Percentiles rank a stretch among this genome's conserved stretches.
Evolutionary conservation across 1,140 invertebrate species (phyloP).

Genomic region (Drosophila erecta): DNA sequence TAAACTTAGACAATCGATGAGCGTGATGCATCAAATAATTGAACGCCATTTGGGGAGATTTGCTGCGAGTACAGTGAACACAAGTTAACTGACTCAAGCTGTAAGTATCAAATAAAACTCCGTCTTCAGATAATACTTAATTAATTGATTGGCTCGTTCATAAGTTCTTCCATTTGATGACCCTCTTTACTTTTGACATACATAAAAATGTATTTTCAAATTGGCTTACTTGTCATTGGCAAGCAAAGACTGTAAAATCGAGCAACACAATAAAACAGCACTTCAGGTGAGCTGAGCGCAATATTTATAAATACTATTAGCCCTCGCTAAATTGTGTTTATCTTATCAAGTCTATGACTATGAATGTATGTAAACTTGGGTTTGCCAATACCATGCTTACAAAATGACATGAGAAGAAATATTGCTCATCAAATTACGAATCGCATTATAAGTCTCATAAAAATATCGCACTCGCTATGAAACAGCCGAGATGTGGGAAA

Average conservation of each 20-base stretch:
- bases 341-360: constrained; percentile 54
- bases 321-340: constrained; percentile 40
- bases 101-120: background rate
- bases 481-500: no score
- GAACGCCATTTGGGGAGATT: background rate
- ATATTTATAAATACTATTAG: constrained; percentile 18
- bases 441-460: background rate
- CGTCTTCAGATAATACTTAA: no score
- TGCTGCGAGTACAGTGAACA: background rate
- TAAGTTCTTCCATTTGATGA: no score
- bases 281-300: constrained; percentile 6
- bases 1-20: constrained; percentile 19
- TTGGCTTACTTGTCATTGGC: background rate
- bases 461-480: no score
- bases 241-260: background rate
- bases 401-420: background rate
- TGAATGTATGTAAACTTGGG: constrained; percentile 4
- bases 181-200: no score
- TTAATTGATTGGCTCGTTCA: no score
- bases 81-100: background rate
- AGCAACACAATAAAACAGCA: background rate
- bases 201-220: no score
- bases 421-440: background rate
- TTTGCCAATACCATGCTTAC: background rate
- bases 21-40: constrained; percentile 2